Conservation (phyloP, 2,888 invertebrate genomes). For the Watsonalla cultraria region DNA sequence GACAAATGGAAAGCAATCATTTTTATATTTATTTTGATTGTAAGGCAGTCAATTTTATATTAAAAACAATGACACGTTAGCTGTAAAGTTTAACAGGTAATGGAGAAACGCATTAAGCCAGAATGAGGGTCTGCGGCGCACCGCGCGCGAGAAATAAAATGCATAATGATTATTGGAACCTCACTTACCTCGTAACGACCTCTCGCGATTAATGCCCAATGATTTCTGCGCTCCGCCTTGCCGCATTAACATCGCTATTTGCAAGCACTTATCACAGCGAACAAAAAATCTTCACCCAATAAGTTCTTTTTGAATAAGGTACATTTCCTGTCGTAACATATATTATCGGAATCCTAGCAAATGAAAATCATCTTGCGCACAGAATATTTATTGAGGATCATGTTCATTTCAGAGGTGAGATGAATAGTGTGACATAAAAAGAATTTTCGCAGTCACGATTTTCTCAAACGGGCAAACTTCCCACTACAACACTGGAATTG, state of each 20-base stretch:
- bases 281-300: constrained; percentile 13
- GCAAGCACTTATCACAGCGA: constrained; percentile 9
- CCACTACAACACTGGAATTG: too few relatives aligned
- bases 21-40: too few relatives aligned
- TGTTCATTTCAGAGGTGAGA: too few relatives aligned
- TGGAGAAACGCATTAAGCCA: constrained; percentile 62
- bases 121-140: constrained; percentile 32
- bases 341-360: too few relatives aligned
- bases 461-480: too few relatives aligned
- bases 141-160: constrained; percentile 52
- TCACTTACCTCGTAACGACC: constrained; percentile 33
- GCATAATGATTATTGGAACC: constrained; percentile 52
- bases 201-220: constrained; percentile 35
- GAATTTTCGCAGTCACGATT: too few relatives aligned
- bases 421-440: too few relatives aligned
- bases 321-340: not conserved
- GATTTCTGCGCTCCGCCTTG: constrained; percentile 17
- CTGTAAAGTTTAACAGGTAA: constrained; percentile 50
- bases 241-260: constrained; percentile 10
- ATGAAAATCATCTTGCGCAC: too few relatives aligned
- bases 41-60: too few relatives aligned
- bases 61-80: constrained; percentile 9
- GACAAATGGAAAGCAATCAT: too few relatives aligned
- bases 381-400: too few relatives aligned
- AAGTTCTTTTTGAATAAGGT: constrained; percentile 7